Base-by-base conservation (phyloP, 2,797 vertebrate genomes). In the Ispidina lecontei region DNA sequence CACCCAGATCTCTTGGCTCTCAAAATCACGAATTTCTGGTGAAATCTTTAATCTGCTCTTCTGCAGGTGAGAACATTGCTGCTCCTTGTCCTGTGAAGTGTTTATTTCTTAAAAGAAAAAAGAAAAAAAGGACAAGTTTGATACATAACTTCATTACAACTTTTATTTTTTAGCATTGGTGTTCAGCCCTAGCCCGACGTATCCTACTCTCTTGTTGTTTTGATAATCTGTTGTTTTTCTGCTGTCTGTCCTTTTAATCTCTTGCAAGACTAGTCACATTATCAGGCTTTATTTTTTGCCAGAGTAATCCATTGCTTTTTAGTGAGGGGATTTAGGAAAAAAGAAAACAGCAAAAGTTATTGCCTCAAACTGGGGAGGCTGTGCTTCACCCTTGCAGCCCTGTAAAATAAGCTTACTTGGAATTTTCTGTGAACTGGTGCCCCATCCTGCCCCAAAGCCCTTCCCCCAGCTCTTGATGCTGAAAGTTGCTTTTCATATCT, bases 161-260 rank as follows among this genome's bases (percentile, higher is more conserved):
- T 78, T 77, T 29, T 31, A 10, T 25, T 85, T 74, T 74, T 82
- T 29, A n/a, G 47, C n/a, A 33, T 68, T 5, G 4, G 8, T 75
- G 12, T 41, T 83, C n/a, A 37, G 28, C 46, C 55, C 18, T 69
- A 60, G 41, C 49, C 20, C 69, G 67, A 33, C 7, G 0, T 68
- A 21, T 29, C 29, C 55, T 86, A 43, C 21, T 83, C 9, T 86
- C 76, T 58, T 35, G 11, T 37, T 44, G 47, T 69, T 79, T 37
- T 71, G 29, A 31, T 70, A 29, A 87, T 79, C 20, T 70, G 47
- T 67, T 89, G 68, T 18, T 92, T 94, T 92, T 84, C 70, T 87
- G 31, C 25, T 81, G 55, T 83, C 63, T 83, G 29, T 93, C 59
- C 70, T 93, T 86, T 52, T 88, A 81, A 84, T 73, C 56, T 91